Evolutionary conservation across 2,888 invertebrate genomes (phyloP), one percentile per base, ranked within the genome.

Genomic region (Mongoloraphidia duomilia): DNA sequence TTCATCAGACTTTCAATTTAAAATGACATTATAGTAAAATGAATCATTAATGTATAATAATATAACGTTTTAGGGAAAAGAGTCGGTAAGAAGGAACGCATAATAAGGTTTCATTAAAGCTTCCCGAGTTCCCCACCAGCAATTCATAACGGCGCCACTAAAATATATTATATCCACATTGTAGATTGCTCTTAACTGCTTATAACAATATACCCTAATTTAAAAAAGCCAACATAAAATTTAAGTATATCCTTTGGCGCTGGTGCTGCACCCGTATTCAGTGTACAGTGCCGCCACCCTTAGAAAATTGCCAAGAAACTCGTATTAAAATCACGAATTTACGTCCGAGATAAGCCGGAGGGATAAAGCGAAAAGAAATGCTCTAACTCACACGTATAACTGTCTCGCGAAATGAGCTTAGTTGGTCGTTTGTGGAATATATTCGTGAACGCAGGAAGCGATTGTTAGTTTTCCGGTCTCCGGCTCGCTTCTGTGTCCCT

Each of bases 281-380:
- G 9, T 39, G 58, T 53, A 55, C 58, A 55, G 55, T 48, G 54
- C 13, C 38, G 41, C 41, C 33, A 34, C 54, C 52, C 56, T 56
- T 56, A 56, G 65, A 65, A 67, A 67, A 70, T 68, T 68, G 68
- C 68, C 66, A 60, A 63, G 68, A 62, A 66, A 66, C 65, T 71
- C 69, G 72, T 72, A 72, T 73, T 73, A 72, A 73, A 73, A 73
- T 72, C 69, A 68, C 68, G 69, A 72, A 73, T 72, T 72, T 73
- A 72, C 69, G 69, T 66, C 66, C 65, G 61, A 72, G 72, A 72
- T 72, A 72, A 72, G 70, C 70, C 64, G 62, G 61, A 61, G 64
- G 63, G 64, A 63, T 64, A 64, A 65, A 64, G 63, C 65, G 42
- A 65, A 66, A 65, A 66, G 65, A 65, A 66, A 65, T 59, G 63